Evolutionary conservation across 2,888 invertebrate species (phyloP), one percentile per base, ranked within the genome.

Genomic region (Acholoe squamosa): DNA sequence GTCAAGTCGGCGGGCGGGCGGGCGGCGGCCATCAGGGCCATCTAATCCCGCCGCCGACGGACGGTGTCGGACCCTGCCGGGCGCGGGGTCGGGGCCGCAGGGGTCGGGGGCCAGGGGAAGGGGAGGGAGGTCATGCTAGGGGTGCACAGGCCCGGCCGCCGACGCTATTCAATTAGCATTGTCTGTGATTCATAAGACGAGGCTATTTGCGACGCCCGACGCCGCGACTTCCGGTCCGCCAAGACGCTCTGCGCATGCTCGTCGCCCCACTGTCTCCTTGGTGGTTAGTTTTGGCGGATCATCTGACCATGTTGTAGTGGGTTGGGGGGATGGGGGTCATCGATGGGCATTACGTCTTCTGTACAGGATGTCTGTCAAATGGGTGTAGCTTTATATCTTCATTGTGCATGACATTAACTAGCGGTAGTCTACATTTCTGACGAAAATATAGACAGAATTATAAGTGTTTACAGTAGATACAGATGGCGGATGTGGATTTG

Each of bases 141-240:
- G 77, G 16, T 19, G 7, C 34, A 43, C 43, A 43, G 43, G 43
- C 43, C 10, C 33, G 77, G 19, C 34, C 34, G 77, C 31, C 77
- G 19, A 16, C 14, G 54, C 86, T 86, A 86, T 86, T 86, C 86
- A 86, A 86, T 86, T 86, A 86, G 86, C 33, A 86, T 86, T 86
- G 86, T 86, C 56, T 43, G 34, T 80, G 80, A 43, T 80, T 80
- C 80, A 80, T 80, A 80, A 80, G 80, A 80, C 80, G 34, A 61
- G 80, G 34, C 80, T 43, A 80, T 80, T 80, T 80, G 25, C 80
- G 76, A 25, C 34, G 14, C 43, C 22, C 33, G 80, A 33, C 80
- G 25, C 80, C 43, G 34, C 22, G 34, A 80, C 34, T 19, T 34
- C 22, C 80, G 34, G 25, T 22, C 31, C 80, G 25, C 80, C 80